Percentiles rank a stretch among this genome's conserved stretches.
Evolutionary conservation across 2,888 invertebrate genomes (phyloP).

Genomic region (Chironomus tentans): DNA sequence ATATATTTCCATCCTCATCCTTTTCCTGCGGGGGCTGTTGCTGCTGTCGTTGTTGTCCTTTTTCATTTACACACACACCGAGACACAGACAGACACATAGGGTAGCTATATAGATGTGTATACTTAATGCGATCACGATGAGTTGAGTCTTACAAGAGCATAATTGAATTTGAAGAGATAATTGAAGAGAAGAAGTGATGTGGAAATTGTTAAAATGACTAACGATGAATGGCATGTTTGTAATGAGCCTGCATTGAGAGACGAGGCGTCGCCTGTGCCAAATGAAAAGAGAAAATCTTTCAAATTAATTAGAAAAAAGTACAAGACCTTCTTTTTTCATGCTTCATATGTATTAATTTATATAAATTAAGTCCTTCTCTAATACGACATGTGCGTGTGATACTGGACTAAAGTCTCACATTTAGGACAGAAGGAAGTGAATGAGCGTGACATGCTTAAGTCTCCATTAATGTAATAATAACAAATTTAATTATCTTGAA

Average conservation of each 20-base stretch:
- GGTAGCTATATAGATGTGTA: no score
- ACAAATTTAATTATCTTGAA: background rate
- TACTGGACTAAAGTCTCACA: no score
- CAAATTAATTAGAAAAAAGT: constrained; percentile 18
- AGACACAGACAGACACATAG: no score
- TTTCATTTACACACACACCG: no score
- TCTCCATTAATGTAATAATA: background rate
- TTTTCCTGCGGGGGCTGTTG: no score
- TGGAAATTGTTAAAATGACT: constrained; percentile 20
- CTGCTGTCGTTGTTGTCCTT: no score
- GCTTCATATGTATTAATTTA: no score
- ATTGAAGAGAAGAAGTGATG: constrained; percentile 23
- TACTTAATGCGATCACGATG: constrained; percentile 22
- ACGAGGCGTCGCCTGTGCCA: constrained; percentile 35
- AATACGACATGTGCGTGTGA: no score
- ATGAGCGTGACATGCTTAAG: background rate
- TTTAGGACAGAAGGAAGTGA: background rate
- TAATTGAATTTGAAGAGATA: constrained; percentile 26
- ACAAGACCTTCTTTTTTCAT: no score
- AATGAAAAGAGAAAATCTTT: constrained; percentile 19
- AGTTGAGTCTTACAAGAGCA: constrained; percentile 18
- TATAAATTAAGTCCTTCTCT: no score
- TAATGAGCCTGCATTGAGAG: constrained; percentile 31
- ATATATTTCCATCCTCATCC: no score
- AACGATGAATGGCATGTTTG: constrained; percentile 24